Base-by-base conservation (phyloP, 2,888 invertebrate genomes). In the Oligia strigilis region DNA sequence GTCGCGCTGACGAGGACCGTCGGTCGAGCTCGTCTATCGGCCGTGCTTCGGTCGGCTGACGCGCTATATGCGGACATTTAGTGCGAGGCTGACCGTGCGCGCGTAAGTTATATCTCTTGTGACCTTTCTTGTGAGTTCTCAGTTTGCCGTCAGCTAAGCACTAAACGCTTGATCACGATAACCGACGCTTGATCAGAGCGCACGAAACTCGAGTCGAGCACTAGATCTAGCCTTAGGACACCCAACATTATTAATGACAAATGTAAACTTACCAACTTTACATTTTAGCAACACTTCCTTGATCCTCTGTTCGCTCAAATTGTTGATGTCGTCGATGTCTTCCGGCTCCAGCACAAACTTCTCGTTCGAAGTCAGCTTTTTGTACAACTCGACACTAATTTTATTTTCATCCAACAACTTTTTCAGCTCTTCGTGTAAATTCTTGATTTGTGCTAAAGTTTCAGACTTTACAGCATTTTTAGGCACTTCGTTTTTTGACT, bases 291-390 rank as follows among this genome's bases (percentile, higher is more conserved):
- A 88, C 36, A 95, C 86, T 81, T 95, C 94, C 83, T 95, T 95
- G 5, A 96, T 90, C 70, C 91, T 92, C 67, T 94, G 93, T 62
- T 95, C 93, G 5, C 92, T 93, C 84, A 97, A 89, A 82, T 94
- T 94, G 87, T 97, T 97, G 64, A 97, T 94, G 78, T 96, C 94
- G 1, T 95, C 94, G n/a, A 97, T 96, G 83, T 97, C 97, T n/a
- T 93, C 91, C 0, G 95, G 93, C n/a, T 95, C 93, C 83, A 97
- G 87, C 73, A 96, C 94, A 80, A 97, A 97, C 81, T 94, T 96
- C 73, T 95, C 93, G 69, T 96, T 95, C 0, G 97, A 95, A 4
- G 93, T 93, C 81, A 97, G 89, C 86, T 97, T 97, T 9, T 94
- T 91, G 77, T 95, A 96, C 82, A 97, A 90, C 19, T 89, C 88